These are phyloP conservation scores for Chloropsis cyanopogon DNA, from an alignment of 2,113 vertebrate species.

Conservation along the genomic window DNA sequence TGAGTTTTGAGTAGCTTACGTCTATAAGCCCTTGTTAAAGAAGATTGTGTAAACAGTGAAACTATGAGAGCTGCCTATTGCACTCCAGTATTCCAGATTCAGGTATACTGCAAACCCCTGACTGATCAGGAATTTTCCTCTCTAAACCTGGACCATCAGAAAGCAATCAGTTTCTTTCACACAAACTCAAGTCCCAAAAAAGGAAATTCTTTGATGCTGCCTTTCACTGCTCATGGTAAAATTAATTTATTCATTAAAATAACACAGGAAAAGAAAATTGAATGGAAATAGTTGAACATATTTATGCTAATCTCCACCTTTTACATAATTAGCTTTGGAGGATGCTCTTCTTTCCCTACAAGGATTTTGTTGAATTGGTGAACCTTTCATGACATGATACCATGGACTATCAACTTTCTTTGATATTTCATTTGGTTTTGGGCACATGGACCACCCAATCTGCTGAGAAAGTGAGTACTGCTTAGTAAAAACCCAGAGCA, in stretches of 20 bases:
- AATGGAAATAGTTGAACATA: not conserved
- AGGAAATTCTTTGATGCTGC: not conserved
- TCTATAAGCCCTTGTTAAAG: not conserved
- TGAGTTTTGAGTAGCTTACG: not conserved
- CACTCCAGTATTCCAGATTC: not conserved
- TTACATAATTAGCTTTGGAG: not conserved
- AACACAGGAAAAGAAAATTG: not conserved
- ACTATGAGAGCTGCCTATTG: not conserved
- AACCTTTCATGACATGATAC: not conserved
- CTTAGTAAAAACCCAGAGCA: not conserved
- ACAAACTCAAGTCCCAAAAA: not conserved
- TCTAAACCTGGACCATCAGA: not conserved
- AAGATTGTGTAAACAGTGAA: not conserved
- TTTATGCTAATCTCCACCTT: not conserved
- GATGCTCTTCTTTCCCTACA: not conserved
- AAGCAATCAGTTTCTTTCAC: not conserved
- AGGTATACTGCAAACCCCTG: not conserved
- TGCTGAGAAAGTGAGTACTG: not conserved
- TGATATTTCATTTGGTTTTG: not conserved
- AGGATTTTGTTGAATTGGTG: not conserved
- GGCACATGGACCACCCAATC: not conserved
- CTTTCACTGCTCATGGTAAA: not conserved
- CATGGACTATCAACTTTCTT: fast-evolving
- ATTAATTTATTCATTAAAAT: not conserved
- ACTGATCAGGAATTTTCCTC: not conserved